These are phyloP conservation scores for Mesocricetus auratus DNA, from an alignment of 2,113 vertebrate genomes.

Conservation along the genomic window DNA sequence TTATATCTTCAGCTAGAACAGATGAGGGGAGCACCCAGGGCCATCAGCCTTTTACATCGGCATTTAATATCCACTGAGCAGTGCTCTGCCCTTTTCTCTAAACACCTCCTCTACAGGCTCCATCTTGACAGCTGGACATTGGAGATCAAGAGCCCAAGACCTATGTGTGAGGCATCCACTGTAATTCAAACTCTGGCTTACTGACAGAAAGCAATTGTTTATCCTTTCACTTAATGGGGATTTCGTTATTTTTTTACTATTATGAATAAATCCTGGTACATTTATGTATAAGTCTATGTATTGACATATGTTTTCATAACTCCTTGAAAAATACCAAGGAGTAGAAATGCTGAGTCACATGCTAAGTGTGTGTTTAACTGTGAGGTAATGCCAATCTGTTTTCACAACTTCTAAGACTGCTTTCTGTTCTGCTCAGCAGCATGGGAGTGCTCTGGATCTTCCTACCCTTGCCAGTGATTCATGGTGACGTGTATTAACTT, in stretches of 20 bases:
- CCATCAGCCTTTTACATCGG: background rate
- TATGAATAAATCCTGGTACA: background rate
- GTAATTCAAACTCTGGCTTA: background rate
- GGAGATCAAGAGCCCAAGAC: background rate
- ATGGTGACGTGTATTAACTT: background rate
- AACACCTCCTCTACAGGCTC: background rate
- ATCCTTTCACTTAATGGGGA: background rate
- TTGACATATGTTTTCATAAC: conserved; percentile 59
- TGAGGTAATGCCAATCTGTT: conserved; percentile 62
- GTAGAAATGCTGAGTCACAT: conserved; percentile 62
- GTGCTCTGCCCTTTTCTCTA: background rate
- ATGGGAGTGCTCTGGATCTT: conserved; percentile 6
- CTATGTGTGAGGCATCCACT: background rate
- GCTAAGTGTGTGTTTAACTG: conserved; percentile 57
- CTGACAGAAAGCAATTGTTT: background rate
- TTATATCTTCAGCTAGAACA: background rate
- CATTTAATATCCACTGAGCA: background rate
- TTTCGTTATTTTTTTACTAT: background rate
- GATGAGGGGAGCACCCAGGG: background rate
- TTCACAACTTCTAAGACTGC: conserved; percentile 59
- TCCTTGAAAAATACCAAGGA: conserved; percentile 58
- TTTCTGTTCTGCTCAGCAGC: conserved; percentile 25
- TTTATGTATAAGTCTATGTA: conserved; percentile 28
- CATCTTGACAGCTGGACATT: background rate
- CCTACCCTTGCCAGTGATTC: background rate